Evolutionary conservation across 2,888 invertebrate genomes (phyloP), one percentile per base, ranked within the genome.

Genomic region (Zelleria hepariella): DNA sequence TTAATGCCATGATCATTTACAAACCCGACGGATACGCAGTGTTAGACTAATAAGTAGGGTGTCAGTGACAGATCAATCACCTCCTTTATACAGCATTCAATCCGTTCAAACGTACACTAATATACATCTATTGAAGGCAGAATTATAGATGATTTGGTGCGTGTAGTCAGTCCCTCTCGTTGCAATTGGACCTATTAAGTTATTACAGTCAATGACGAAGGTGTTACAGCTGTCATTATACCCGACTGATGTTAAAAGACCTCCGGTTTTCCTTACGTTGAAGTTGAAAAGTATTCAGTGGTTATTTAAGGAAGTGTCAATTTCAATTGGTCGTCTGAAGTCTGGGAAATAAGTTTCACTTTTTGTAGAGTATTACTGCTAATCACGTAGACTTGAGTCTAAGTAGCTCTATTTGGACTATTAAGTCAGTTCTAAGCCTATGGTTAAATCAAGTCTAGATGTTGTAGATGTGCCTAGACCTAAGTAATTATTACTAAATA

Each of bases 171-270:
- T n/a, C 49, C 42, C 47, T 58, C 59, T 48, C 51, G 51, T 5
- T 32, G 64, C 63, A 66, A 68, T 67, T 64, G 64, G 62, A 55
- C 61, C 61, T 8, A 49, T 49, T 49, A 49, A 49, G 21, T 18
- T 62, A 67, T 68, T 67, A 67, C 62, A 61, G 65, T 62, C 62
- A 63, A 65, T 67, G 65, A 67, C 65, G 49, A 20, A 49, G 49
- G 49, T 21, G 49, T 49, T 49, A 49, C 64, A 60, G 63, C 64
- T 63, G 61, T 61, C 63, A 65, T 65, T 65, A 63, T 52, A 27
- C 18, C 21, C 54, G 49, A 54, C 68, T 65, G 60, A 27, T 62
- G 8, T 47, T 20, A 23, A 49, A 59, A 60, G 67, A 62, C 24
- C 66, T 55, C 3, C 25, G 2, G 32, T 42, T 15, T 42, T 15